These are phyloP conservation scores for Capromys pilorides DNA, from an alignment of 2,797 vertebrate genomes.

Conservation along the genomic window DNA sequence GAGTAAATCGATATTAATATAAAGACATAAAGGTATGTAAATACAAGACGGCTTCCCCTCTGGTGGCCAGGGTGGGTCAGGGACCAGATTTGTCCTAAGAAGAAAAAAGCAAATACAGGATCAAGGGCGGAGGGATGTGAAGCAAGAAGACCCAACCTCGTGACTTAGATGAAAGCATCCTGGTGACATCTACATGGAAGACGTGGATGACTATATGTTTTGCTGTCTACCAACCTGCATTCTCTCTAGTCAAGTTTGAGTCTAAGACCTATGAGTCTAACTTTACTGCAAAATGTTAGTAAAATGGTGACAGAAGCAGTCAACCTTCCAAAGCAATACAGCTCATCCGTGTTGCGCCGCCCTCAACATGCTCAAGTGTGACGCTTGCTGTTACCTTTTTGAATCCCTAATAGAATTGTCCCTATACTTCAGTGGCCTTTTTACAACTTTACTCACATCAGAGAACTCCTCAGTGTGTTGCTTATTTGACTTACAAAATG, in stretches of 20 bases:
- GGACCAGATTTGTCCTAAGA: background rate
- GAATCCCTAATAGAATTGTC: background rate
- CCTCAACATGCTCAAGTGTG: background rate
- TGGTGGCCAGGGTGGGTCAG: background rate
- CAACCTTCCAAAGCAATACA: background rate
- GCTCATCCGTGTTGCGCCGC: background rate
- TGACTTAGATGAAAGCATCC: background rate
- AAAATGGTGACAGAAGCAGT: background rate
- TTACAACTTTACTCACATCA: background rate
- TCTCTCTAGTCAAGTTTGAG: background rate
- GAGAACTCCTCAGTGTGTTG: background rate
- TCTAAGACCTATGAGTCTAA: background rate
- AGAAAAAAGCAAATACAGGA: background rate
- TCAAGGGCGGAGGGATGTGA: background rate
- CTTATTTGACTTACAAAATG: background rate
- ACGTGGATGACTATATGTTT: background rate
- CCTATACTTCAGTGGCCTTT: background rate
- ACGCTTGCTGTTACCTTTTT: rapidly evolving
- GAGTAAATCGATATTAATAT: background rate
- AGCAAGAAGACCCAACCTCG: background rate
- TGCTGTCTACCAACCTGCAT: background rate
- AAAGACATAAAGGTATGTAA: background rate
- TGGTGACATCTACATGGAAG: background rate
- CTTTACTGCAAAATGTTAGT: background rate
- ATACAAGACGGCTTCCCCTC: background rate